Conservation (phyloP, 2,113 vertebrate species). For the Sphaerodactylus townsendi region DNA sequence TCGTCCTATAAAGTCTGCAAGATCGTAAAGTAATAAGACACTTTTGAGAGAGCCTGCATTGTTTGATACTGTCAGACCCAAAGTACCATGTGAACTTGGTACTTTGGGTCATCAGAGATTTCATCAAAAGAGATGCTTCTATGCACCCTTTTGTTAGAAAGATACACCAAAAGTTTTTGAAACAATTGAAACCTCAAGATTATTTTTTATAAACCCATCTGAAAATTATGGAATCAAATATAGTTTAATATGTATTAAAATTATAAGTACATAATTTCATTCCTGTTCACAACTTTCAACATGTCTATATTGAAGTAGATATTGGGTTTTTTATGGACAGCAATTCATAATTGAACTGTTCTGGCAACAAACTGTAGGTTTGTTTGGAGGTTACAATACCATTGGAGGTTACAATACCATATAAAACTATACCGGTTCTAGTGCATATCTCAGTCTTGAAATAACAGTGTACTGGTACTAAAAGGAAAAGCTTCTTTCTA, state of each 20-base stretch:
- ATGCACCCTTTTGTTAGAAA: background rate
- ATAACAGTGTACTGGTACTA: background rate
- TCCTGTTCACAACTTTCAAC: slow-evolving; percentile 25
- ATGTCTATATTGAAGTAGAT: slow-evolving; percentile 39
- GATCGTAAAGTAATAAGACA: background rate
- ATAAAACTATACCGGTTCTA: slow-evolving; percentile 19
- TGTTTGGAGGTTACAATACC: no score
- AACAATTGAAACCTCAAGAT: background rate
- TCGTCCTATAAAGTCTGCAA: background rate
- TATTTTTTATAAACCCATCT: background rate
- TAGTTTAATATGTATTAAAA: no score
- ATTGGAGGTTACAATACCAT: slow-evolving; percentile 53
- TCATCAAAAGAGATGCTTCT: background rate
- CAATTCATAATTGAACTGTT: slow-evolving; percentile 38
- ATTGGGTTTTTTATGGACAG: slow-evolving; percentile 16
- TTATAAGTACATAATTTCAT: slow-evolving; percentile 3
- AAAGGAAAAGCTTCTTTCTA: background rate
- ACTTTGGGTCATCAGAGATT: background rate
- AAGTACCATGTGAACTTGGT: background rate
- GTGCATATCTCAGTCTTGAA: background rate
- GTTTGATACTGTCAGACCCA: background rate
- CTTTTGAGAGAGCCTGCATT: background rate
- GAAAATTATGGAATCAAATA: background rate
- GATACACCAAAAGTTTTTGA: slow-evolving; percentile 24
- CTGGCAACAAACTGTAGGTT: slow-evolving; percentile 54